Conservation (phyloP, 2,888 invertebrate genomes). For the Eupithecia vulgata region DNA sequence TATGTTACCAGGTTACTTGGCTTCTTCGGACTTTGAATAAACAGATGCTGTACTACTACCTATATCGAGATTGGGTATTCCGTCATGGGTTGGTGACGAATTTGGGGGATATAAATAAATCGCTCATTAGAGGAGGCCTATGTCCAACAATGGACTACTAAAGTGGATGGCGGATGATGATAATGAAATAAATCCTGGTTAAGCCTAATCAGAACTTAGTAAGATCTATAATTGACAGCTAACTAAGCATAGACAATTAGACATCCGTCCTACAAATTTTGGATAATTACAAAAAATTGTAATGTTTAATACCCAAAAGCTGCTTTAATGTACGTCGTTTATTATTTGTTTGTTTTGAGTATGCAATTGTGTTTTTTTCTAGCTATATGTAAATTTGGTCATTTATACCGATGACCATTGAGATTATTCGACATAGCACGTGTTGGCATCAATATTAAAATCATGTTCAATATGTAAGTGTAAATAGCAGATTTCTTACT, state of each 20-base stretch:
- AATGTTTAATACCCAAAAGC: neutral
- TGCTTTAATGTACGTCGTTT: neutral
- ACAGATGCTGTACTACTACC: neutral
- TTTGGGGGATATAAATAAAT: neutral
- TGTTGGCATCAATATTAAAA: slow-evolving; percentile 40
- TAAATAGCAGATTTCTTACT: neutral
- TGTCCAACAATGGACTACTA: no score
- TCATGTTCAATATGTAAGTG: neutral
- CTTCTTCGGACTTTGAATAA: neutral
- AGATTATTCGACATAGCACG: slow-evolving; percentile 16
- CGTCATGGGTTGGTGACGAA: neutral
- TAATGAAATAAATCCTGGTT: neutral
- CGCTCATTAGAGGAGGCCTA: no score
- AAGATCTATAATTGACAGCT: neutral
- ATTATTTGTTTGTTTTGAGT: neutral
- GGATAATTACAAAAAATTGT: neutral
- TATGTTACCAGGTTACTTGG: slow-evolving; percentile 21
- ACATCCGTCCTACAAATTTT: neutral
- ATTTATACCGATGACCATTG: neutral
- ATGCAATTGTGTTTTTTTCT: neutral
- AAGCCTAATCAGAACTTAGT: neutral
- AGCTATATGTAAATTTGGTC: neutral
- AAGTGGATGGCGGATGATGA: no score
- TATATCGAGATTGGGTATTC: neutral
- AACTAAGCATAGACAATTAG: neutral